These are phyloP conservation scores for Physeter macrocephalus DNA, from an alignment of 2,113 vertebrate genomes.

Conservation along the genomic window DNA sequence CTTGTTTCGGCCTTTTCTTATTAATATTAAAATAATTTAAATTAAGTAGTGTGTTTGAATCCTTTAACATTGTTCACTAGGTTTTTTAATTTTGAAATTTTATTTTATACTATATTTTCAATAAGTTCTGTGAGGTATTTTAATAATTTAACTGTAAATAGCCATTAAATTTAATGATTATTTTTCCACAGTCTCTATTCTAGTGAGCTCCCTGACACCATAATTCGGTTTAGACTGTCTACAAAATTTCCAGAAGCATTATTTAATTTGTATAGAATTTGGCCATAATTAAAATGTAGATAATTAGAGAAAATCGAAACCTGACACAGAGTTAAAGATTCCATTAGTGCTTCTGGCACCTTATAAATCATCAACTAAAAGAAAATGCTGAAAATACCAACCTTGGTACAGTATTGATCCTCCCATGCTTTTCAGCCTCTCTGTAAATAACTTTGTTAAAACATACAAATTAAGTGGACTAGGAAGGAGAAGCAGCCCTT, in stretches of 20 bases:
- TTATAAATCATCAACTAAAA: conserved; percentile 73
- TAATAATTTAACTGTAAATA: background rate
- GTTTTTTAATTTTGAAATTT: background rate
- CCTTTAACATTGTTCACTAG: background rate
- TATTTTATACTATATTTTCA: conserved; percentile 50
- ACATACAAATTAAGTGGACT: conserved; percentile 62
- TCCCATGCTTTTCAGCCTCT: conserved; percentile 56
- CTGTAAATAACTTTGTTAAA: conserved; percentile 71
- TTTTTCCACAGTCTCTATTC: background rate
- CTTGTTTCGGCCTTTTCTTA: conserved; percentile 8
- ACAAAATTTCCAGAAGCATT: background rate
- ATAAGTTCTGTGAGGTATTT: background rate
- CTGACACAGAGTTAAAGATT: conserved; percentile 74
- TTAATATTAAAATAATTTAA: background rate
- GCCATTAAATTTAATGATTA: background rate
- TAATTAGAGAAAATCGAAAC: conserved; percentile 65
- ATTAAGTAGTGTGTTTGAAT: conserved; percentile 31
- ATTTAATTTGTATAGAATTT: conserved; percentile 43
- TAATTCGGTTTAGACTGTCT: conserved; percentile 8
- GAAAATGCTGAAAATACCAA: conserved; percentile 76
- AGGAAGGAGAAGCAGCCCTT: conserved; percentile 45
- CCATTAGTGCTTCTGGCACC: conserved; percentile 63
- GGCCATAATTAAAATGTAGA: conserved; percentile 56
- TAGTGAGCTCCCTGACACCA: background rate
- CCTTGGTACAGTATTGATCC: conserved; percentile 72